Evolutionary conservation across 2,888 invertebrate genomes (phyloP).

Genomic region (Flabesymbios commensalis): DNA sequence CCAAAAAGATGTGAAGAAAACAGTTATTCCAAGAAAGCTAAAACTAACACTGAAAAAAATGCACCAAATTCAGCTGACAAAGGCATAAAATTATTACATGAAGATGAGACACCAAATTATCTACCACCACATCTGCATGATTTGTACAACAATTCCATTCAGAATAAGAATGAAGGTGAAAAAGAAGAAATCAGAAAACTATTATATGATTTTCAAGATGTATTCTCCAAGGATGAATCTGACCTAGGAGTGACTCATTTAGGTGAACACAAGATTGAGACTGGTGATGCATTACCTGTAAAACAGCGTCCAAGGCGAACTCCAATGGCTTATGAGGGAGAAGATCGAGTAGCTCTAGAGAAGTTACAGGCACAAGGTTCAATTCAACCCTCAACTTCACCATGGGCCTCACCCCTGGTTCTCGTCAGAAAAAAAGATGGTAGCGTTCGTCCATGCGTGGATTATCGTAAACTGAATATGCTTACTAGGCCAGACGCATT

Average conservation of each 20-base stretch:
- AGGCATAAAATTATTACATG: too few relatives aligned
- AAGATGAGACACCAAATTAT: too few relatives aligned
- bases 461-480: background rate
- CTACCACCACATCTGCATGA: too few relatives aligned
- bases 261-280: background rate
- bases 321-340: background rate
- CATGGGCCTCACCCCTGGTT: slow-evolving; percentile 1
- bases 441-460: background rate
- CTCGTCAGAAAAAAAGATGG: background rate
- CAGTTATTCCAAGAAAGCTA: too few relatives aligned
- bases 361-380: background rate
- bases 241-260: background rate
- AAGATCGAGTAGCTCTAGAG: background rate
- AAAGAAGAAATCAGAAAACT: background rate
- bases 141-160: too few relatives aligned
- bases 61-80: too few relatives aligned
- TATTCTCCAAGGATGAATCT: background rate
- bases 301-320: background rate
- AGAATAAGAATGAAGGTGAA: background rate
- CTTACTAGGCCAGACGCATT: background rate
- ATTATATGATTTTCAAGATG: background rate
- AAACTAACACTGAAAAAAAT: too few relatives aligned
- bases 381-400: background rate
- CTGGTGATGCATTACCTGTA: background rate
- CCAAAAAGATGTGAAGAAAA: too few relatives aligned